Evolutionary conservation across 1,140 invertebrate species (phyloP), one percentile per base, ranked within the genome.

Genomic region (Rhopalosiphum maidis): DNA sequence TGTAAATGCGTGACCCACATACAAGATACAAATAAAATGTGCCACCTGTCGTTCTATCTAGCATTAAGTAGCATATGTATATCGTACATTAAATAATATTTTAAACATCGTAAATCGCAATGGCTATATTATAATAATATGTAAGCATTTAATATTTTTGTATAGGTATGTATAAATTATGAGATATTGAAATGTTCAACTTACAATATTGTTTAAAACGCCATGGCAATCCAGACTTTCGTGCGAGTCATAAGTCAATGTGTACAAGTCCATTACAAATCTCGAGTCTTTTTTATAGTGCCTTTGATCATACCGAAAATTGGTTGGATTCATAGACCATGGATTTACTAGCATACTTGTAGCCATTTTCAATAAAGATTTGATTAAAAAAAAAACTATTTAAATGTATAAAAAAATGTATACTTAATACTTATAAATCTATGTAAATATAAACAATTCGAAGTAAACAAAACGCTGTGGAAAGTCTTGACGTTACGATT

Each of bases 251-350:
- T 97, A 97, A 23, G 97, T 98, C 94, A 98, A 96, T 23, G 97
- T 98, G 94, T 98, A 98, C 83, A 98, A 96, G 96, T 98, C 97
- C 94, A 97, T 95, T 85, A 98, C 96, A 95, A 97, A 98, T 94
- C 97, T 96, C 41, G 97, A 97, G 95, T 98, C 97, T 95, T 98
- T 98, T 95, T 98, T 98, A 95, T 98, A 98, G 95, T 98, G 97
- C 94, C 97, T 96, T 95, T 93, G 92, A 25, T 94, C 93, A 86
- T 94, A 77, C 43, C 93, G 91, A 15, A 93, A 92, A 55, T 68
- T 60, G 0, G 88, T 43, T 30, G 54, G 54, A 41, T 77, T 90
- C 2, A 51, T 82, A n/a, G 68, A 30, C 94, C 94, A 94, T 23
- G 94, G 94, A 83, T 94, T 94, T 77, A 93, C 90, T 87, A 94